Conservation (phyloP, 2,888 invertebrate species). For the Nomada fabriciana region DNA sequence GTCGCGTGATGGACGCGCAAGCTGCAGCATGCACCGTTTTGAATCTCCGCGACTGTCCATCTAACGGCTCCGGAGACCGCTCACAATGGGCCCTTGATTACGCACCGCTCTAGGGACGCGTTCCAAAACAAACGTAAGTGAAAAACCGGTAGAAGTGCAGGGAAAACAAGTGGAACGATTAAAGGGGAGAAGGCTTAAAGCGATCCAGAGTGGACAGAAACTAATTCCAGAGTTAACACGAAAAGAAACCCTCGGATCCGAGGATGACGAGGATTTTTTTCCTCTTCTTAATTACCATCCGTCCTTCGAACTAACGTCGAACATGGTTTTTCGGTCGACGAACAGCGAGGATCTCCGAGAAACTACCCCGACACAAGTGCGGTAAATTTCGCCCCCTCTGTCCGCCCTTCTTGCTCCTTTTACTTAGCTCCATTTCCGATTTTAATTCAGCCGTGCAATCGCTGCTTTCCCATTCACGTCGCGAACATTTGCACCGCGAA, state of each 20-base stretch:
- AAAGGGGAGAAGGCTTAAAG: background rate
- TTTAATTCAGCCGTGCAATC: constrained; percentile 30
- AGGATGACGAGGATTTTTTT: constrained; percentile 47
- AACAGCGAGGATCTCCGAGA: constrained; percentile 19
- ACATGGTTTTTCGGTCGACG: constrained; percentile 11
- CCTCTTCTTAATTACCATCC: constrained; percentile 55
- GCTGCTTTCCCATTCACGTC: constrained; percentile 5
- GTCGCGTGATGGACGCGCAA: constrained; percentile 40
- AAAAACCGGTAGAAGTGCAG: constrained; percentile 31
- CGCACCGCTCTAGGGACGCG: constrained; percentile 33
- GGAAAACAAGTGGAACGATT: constrained; percentile 1
- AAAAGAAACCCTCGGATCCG: background rate
- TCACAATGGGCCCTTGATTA: constrained; percentile 70
- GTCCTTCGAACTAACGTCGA: constrained; percentile 17
- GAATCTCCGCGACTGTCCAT: constrained; percentile 31
- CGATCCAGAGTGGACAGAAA: background rate
- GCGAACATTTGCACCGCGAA: constrained; percentile 13
- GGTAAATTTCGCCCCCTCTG: no score
- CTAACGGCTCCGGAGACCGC: constrained; percentile 47
- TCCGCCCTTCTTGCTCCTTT: background rate
- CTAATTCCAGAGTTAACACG: no score
- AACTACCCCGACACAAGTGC: constrained; percentile 8
- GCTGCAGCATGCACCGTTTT: constrained; percentile 46
- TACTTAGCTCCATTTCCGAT: background rate
- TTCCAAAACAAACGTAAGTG: constrained; percentile 58